Evolutionary conservation across 2,888 invertebrate species (phyloP).

Genomic region (Eristalinus sepulchralis): DNA sequence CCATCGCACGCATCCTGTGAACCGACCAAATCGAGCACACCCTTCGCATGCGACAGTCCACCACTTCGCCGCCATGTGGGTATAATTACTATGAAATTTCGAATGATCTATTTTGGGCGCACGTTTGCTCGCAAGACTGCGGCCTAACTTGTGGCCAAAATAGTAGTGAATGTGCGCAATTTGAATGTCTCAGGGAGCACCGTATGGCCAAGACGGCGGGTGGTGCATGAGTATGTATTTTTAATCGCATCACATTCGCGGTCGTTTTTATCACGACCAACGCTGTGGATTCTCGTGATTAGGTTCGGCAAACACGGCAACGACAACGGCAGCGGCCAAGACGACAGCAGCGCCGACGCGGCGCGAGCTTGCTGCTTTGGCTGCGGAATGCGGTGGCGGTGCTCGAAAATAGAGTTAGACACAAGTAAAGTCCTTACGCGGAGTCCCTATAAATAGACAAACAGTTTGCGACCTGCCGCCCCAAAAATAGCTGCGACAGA

Average conservation of each 20-base stretch:
- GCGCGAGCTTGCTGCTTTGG: background rate
- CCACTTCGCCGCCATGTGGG: background rate
- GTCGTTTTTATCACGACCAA: conserved; percentile 64
- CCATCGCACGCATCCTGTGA: conserved; percentile 9
- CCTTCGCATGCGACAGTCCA: conserved; percentile 9
- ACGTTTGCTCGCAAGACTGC: conserved; percentile 39
- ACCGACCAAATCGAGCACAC: conserved; percentile 21
- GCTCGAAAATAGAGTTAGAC: conserved; percentile 61
- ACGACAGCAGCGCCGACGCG: background rate
- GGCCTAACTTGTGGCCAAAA: conserved; percentile 67
- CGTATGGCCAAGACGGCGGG: conserved; percentile 36
- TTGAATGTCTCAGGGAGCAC: conserved; percentile 36
- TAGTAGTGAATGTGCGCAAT: conserved; percentile 66
- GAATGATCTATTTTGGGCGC: conserved; percentile 49
- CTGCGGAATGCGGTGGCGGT: conserved; percentile 46
- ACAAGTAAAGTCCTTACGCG: conserved; percentile 66
- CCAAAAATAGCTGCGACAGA: conserved; percentile 50
- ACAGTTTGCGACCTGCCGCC: background rate
- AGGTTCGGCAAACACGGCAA: conserved; percentile 3
- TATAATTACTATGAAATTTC: conserved; percentile 27
- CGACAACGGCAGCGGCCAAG: background rate
- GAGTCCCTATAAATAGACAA: conserved; percentile 52
- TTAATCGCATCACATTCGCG: conserved; percentile 70
- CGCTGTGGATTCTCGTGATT: conserved; percentile 58
- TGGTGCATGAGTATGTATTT: conserved; percentile 42